Percentiles rank a stretch among this genome's conserved stretches.
Evolutionary conservation across 2,113 vertebrate genomes (phyloP).

Genomic region (Bos javanicus): DNA sequence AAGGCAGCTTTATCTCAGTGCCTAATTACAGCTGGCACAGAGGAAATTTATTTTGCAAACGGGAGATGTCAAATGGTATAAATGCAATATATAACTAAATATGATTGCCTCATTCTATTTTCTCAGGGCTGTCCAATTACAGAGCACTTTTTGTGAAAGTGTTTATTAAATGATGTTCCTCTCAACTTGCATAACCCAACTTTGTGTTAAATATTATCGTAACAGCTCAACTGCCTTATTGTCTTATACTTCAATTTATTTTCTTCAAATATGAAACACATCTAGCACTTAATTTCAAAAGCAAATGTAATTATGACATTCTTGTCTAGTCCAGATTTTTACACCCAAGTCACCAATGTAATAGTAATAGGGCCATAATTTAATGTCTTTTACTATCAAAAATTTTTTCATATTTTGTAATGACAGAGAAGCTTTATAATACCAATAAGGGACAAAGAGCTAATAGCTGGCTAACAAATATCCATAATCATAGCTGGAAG

Average conservation of each 20-base stretch:
- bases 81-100: slow-evolving; percentile 47
- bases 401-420: slow-evolving; percentile 36
- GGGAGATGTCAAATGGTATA: slow-evolving; percentile 53
- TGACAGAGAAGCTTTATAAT: slow-evolving; percentile 14
- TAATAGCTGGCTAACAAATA: neutral
- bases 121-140: slow-evolving; percentile 14
- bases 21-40: slow-evolving; percentile 66
- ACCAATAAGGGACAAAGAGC: neutral
- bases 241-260: neutral
- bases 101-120: slow-evolving; percentile 42
- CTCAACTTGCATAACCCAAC: slow-evolving; percentile 4
- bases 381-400: neutral
- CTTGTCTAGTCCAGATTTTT: neutral
- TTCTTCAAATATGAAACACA: slow-evolving; percentile 7
- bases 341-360: neutral
- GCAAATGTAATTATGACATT: slow-evolving; percentile 20
- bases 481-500: neutral
- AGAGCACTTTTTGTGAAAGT: neutral
- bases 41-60: slow-evolving; percentile 66
- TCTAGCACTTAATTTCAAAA: neutral
- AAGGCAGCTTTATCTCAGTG: slow-evolving; percentile 66
- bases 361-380: neutral
- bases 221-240: neutral
- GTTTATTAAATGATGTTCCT: slow-evolving; percentile 34
- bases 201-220: slow-evolving; percentile 32